Base-by-base conservation (phyloP, 2,113 vertebrate species). In the Solenodon paradoxus region DNA sequence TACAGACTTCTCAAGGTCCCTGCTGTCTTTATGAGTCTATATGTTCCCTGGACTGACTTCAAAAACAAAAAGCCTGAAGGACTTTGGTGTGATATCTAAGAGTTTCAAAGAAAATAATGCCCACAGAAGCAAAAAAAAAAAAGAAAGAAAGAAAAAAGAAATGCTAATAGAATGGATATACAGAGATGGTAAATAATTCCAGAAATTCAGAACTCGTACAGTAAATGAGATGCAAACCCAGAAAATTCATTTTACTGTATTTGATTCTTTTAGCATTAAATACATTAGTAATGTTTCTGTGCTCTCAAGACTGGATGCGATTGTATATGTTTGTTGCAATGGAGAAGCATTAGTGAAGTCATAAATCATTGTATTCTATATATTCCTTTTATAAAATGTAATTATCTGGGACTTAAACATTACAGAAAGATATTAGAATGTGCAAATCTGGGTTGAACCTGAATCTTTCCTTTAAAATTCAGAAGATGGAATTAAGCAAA, bases 401-500 rank as follows among this genome's bases (percentile, higher is more conserved):
- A 45, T 92, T 87, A 45, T 84, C 75, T 92, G 30, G 93, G 57
- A 19, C 47, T 68, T 95, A 66, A 75, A 16, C 32, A 83, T 16
- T 89, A 51, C 15, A 74, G 57, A 91, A 32, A 91, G 35, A 30
- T 57, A 17, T 55, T 75, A 61, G 16, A 91, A 20, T 42, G 8
- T 90, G 5, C 32, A 94, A 72, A 8, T 38, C 88, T 69, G 59
- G 12, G 1, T 28, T 72, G 10, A 96, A 4, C 66, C 71, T 68
- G 9, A 85, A 78, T 59, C 9, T 35, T 88, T 88, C 38, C 68
- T 93, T 95, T 80, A 88, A 92, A 94, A 87, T 78, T 74, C 20
- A 90, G 35, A 19, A 88, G 45, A 28, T 49, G 95, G 96, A 94
- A 95, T 87, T 83, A 87, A 82, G 51, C 47, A 40, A n/a, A 79